A percentile compares a stretch with the other conserved stretches of the same genome.
These are phyloP conservation scores for Drosophila sp. DNA, from an alignment of 1,140 invertebrate genomes.

Conservation along the genomic window DNA sequence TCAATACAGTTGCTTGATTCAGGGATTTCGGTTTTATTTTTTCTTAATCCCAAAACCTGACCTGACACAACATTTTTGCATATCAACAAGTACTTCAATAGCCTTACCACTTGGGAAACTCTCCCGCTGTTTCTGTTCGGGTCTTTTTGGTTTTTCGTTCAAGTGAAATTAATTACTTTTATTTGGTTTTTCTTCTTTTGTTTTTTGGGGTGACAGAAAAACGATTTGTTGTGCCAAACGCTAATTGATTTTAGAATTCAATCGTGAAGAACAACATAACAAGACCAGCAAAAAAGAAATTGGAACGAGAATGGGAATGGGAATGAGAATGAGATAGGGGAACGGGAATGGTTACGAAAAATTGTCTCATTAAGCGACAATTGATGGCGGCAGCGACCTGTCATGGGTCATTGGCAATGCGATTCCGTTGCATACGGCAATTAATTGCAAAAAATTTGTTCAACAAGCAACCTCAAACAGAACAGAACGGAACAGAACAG, in stretches of 20 bases:
- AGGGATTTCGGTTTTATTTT: not conserved
- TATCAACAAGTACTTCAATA: not conserved
- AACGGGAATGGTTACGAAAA: slow-evolving; percentile 20
- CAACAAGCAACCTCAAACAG: slow-evolving; percentile 17
- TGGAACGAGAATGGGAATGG: slow-evolving; percentile 1
- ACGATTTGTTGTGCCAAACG: slow-evolving; percentile 79
- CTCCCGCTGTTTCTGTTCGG: not conserved
- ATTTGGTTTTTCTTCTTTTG: slow-evolving; percentile 32
- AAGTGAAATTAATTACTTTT: slow-evolving; percentile 6
- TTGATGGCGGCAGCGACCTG: slow-evolving; percentile 64
- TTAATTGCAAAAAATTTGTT: slow-evolving; percentile 51
- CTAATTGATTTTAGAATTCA: slow-evolving; percentile 82
- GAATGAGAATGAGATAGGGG: slow-evolving; percentile 19
- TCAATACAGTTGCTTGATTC: not conserved
- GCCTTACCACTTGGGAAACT: not conserved
- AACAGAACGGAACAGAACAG: slow-evolving; percentile 5
- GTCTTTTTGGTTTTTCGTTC: not conserved
- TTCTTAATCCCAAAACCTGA: not conserved
- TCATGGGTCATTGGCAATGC: slow-evolving; percentile 70
- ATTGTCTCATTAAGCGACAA: slow-evolving; percentile 66
- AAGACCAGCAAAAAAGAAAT: slow-evolving; percentile 1
- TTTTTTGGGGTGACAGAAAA: slow-evolving; percentile 77
- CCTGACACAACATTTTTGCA: slow-evolving; percentile 7
- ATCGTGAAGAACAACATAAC: slow-evolving; percentile 45
- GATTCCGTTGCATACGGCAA: slow-evolving; percentile 32